A percentile compares a stretch with the other conserved stretches of the same genome.
Conservation (phyloP, 2,888 invertebrate species). For the Saturnia japonica region DNA sequence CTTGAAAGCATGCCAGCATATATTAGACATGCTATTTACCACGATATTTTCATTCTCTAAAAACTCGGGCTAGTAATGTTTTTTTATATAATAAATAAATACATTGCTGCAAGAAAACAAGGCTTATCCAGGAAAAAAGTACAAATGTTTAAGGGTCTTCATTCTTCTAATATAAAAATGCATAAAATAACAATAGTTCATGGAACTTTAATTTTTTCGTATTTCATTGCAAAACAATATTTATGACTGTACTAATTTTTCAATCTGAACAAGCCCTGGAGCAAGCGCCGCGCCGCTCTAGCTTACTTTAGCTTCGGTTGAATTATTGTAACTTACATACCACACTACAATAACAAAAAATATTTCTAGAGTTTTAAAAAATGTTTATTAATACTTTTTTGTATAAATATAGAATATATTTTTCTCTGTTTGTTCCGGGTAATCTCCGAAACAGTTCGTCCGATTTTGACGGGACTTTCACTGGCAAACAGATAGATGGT, state of each 20-base stretch:
- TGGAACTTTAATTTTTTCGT: background rate
- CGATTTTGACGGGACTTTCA: too few species aligned
- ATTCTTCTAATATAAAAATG: background rate
- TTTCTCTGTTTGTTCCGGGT: too few species aligned
- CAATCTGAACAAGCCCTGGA: slow-evolving; percentile 60
- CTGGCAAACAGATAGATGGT: too few species aligned
- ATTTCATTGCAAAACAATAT: slow-evolving; percentile 72
- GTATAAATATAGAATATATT: too few species aligned
- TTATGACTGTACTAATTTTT: slow-evolving; percentile 72
- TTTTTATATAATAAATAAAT: too few species aligned
- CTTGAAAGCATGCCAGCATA: background rate
- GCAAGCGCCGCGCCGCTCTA: slow-evolving; percentile 42
- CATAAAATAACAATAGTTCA: background rate
- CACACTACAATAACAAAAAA: slow-evolving; percentile 16
- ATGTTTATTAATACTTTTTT: background rate
- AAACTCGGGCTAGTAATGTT: too few species aligned
- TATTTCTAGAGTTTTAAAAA: slow-evolving; percentile 7
- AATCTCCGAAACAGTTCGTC: too few species aligned
- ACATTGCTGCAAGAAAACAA: too few species aligned
- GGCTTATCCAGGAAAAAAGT: too few species aligned
- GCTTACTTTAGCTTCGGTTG: slow-evolving; percentile 40
- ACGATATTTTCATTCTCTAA: too few species aligned
- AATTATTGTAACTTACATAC: slow-evolving; percentile 21
- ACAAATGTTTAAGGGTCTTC: background rate
- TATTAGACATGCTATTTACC: too few species aligned